A percentile compares a stretch with the other conserved stretches of the same genome.
These are phyloP conservation scores for Eilema caniola DNA, from an alignment of 2,888 invertebrate species.

Conservation along the genomic window DNA sequence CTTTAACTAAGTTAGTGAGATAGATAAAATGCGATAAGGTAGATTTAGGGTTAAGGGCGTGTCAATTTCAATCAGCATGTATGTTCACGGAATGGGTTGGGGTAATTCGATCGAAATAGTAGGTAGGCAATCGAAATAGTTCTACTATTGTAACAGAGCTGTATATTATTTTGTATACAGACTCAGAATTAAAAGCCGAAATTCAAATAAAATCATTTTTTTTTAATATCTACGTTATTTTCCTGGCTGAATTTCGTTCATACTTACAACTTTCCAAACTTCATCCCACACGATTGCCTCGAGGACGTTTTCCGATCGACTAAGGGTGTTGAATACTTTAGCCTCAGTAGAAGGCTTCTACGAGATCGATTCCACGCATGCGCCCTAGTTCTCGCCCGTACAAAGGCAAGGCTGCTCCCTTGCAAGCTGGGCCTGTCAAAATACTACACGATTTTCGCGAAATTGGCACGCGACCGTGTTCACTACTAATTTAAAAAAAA, in stretches of 20 bases:
- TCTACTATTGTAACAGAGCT: background rate
- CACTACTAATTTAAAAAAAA: conserved; percentile 30
- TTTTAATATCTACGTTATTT: background rate
- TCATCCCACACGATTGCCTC: conserved; percentile 19
- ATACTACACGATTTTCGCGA: conserved; percentile 72
- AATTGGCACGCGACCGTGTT: conserved; percentile 59
- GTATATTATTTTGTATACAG: background rate
- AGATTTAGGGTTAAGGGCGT: background rate
- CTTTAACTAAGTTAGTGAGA: too few species aligned
- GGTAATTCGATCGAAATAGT: background rate
- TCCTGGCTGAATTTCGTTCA: background rate
- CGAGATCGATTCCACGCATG: conserved; percentile 81
- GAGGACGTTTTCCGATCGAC: conserved; percentile 35
- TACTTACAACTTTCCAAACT: conserved; percentile 11
- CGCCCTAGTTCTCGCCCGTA: conserved; percentile 68
- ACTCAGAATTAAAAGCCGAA: background rate
- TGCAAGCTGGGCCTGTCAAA: conserved; percentile 76
- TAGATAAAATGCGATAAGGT: background rate
- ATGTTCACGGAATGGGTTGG: background rate
- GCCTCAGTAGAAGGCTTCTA: conserved; percentile 59
- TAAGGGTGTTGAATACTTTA: conserved; percentile 54
- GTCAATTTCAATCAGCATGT: conserved; percentile 1
- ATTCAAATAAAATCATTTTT: background rate
- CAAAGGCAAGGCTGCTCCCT: conserved; percentile 77
- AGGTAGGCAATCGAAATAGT: background rate